phyloP scores from a whole-genome alignment of 2,113 vertebrate genomes.

The Tragelaphus strepsiceros region DNA sequence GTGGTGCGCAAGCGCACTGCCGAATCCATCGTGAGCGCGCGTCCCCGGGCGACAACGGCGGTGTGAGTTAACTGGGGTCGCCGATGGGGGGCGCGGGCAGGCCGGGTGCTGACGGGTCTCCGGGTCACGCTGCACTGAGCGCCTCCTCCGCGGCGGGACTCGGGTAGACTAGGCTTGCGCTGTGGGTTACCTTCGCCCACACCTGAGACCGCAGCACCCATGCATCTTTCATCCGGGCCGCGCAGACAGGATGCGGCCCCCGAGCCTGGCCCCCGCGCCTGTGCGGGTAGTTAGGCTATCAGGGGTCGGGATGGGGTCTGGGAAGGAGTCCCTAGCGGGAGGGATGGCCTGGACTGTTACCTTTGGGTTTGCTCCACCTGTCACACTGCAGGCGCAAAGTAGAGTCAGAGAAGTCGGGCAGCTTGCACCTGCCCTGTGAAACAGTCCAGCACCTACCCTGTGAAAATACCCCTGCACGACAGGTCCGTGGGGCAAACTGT shows the following conservation, averaged over 20 bases:
- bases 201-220: neutral
- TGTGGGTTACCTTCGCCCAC: neutral
- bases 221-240: neutral
- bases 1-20: neutral
- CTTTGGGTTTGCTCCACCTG: neutral
- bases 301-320: no score
- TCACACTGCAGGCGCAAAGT: neutral
- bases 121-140: no score
- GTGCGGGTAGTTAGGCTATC: neutral
- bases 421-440: neutral
- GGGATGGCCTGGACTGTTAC: no score
- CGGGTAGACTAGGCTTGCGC: neutral
- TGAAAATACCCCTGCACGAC: neutral
- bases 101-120: no score
- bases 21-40: neutral
- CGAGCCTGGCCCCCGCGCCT: neutral
- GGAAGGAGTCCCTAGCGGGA: neutral
- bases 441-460: neutral
- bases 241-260: no score
- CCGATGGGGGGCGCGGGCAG: neutral
- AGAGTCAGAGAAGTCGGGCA: neutral
- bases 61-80: neutral
- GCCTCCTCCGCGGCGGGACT: neutral
- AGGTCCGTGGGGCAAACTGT: neutral
- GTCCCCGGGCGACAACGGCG: rapidly evolving